These are phyloP conservation scores for Anoplopoma fimbria DNA, from an alignment of 2,113 vertebrate genomes.

Conservation along the genomic window DNA sequence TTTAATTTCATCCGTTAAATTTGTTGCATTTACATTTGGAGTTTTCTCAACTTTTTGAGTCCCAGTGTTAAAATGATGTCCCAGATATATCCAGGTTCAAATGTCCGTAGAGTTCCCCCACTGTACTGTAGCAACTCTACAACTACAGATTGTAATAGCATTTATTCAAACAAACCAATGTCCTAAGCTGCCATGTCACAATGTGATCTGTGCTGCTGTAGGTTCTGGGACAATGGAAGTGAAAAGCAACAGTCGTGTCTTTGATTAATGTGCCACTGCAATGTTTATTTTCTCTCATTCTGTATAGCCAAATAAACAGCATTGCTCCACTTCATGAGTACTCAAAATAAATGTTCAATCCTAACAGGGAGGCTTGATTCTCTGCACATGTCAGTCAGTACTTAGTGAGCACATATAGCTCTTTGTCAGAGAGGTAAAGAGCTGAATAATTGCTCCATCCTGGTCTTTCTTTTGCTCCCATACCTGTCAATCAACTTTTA, in stretches of 20 bases:
- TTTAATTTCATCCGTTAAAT: neutral
- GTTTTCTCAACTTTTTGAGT: neutral
- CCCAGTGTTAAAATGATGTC: neutral
- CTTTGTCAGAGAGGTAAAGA: constrained; percentile 29
- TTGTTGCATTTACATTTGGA: neutral
- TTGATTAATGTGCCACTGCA: constrained; percentile 61
- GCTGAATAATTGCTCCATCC: constrained; percentile 34
- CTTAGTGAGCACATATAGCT: constrained; percentile 16
- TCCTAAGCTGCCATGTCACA: constrained; percentile 19
- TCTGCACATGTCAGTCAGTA: constrained; percentile 35
- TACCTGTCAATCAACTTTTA: constrained; percentile 48
- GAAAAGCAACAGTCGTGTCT: constrained; percentile 71
- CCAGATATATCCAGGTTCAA: neutral
- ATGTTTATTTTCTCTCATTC: constrained; percentile 76
- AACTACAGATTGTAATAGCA: constrained; percentile 6
- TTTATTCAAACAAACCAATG: neutral
- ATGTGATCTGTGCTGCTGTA: constrained; percentile 28
- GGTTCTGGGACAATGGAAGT: constrained; percentile 82
- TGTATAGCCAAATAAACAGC: constrained; percentile 72
- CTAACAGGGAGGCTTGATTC: constrained; percentile 18
- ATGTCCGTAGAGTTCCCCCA: neutral
- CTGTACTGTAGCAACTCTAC: neutral
- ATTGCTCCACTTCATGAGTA: constrained; percentile 58
- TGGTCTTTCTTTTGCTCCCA: constrained; percentile 1
- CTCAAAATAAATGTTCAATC: neutral